Percentiles rank a stretch among this genome's conserved stretches.
Evolutionary conservation across 1,140 invertebrate species (phyloP).

Genomic region (Adelges cooleyi): DNA sequence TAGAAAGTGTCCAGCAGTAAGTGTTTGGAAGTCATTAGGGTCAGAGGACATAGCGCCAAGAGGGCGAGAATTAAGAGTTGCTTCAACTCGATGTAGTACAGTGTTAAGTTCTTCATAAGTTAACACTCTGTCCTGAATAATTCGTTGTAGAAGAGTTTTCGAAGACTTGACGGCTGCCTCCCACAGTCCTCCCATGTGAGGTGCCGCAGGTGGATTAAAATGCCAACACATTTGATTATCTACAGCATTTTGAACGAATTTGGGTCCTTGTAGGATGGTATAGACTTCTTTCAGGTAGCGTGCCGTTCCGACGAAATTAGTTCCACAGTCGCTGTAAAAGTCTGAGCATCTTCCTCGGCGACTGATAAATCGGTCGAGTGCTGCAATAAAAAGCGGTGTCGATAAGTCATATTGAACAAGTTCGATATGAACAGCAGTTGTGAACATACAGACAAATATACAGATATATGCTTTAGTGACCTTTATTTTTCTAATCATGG

Average conservation of each 20-base stretch:
- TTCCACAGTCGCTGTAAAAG: constrained; percentile 35
- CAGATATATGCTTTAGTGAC: no score
- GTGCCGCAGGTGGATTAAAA: constrained; percentile 34
- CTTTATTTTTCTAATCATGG: not conserved
- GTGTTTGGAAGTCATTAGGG: constrained; percentile 32
- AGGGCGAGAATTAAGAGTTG: constrained; percentile 37
- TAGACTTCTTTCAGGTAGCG: constrained; percentile 3
- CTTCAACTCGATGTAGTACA: constrained; percentile 35
- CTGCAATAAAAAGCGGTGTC: no score
- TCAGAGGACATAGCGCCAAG: constrained; percentile 23
- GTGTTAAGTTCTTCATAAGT: constrained; percentile 35
- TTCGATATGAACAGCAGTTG: no score
- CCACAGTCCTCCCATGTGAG: constrained; percentile 37
- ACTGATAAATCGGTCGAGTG: constrained; percentile 32
- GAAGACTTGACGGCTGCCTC: constrained; percentile 36
- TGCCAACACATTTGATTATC: constrained; percentile 15
- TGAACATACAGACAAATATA: no score
- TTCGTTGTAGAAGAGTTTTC: constrained; percentile 35
- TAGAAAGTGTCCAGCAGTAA: not conserved
- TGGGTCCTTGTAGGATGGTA: not conserved
- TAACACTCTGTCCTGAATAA: constrained; percentile 32
- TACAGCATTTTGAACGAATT: not conserved
- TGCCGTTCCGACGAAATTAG: constrained; percentile 33
- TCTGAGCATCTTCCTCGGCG: constrained; percentile 28
- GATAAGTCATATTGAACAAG: no score